Conservation (phyloP, 2,888 invertebrate genomes). For the Sepiola atlantica region DNA sequence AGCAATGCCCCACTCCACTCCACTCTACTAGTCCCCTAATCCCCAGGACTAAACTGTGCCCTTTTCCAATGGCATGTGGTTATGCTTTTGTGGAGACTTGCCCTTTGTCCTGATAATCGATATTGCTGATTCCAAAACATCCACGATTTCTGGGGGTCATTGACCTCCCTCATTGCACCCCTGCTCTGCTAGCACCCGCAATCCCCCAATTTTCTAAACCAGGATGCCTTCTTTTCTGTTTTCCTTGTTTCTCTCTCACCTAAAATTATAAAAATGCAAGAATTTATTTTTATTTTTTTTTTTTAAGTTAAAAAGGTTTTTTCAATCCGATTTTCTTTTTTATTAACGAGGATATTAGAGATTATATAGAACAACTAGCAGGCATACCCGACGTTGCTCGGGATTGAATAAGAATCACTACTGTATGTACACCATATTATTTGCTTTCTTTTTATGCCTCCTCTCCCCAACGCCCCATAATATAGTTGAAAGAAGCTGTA, state of each 20-base stretch:
- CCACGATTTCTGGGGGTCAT: background rate
- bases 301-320: background rate
- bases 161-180: no score
- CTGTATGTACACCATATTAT: no score
- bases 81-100: background rate
- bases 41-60: background rate
- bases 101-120: constrained; percentile 32
- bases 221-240: background rate
- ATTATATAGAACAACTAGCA: no score
- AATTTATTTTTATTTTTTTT: background rate
- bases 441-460: no score
- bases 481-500: no score
- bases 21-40: no score
- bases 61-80: constrained; percentile 18
- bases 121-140: constrained; percentile 15
- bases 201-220: background rate
- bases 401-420: no score
- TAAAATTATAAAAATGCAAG: background rate
- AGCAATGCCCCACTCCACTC: no score
- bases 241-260: background rate
- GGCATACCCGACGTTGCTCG: no score
- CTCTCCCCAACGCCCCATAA: no score
- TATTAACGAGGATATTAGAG: no score
- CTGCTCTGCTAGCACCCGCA: background rate
- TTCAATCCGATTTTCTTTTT: background rate